Percentiles rank a stretch among this genome's conserved stretches.
phyloP scores from a whole-genome alignment of 2,888 invertebrate genomes.

The Lasioglossum malachurum region DNA sequence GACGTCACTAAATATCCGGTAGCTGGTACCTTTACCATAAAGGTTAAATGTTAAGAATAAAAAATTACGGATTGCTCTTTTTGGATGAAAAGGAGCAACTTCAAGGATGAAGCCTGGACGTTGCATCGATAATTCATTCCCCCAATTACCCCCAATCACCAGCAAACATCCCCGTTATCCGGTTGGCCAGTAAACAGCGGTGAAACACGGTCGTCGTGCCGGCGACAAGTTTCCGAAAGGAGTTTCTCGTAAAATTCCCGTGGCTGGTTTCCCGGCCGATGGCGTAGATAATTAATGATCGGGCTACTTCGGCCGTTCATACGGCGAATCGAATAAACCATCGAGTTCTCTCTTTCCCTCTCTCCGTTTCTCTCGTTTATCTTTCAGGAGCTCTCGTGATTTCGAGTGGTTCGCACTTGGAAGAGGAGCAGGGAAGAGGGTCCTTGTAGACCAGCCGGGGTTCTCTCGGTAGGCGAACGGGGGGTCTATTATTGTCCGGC shows the following conservation, averaged over 20 bases:
- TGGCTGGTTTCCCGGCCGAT: neutral
- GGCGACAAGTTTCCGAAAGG: conserved; percentile 8
- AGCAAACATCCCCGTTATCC: neutral
- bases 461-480: conserved; percentile 45
- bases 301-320: conserved; percentile 21
- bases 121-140: conserved; percentile 4
- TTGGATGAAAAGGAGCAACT: neutral
- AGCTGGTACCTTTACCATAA: no score
- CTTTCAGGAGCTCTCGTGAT: conserved; percentile 58
- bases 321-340: conserved; percentile 41
- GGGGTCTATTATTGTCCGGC: conserved; percentile 78
- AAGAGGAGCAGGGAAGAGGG: conserved; percentile 38
- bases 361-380: neutral
- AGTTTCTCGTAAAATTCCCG: neutral
- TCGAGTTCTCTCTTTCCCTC: neutral
- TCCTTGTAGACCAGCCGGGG: conserved; percentile 49
- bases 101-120: neutral
- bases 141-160: conserved; percentile 12
- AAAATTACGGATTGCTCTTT: no score
- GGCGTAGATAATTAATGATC: conserved; percentile 46
- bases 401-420: conserved; percentile 62
- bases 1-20: no score
- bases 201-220: neutral
- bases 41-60: no score
- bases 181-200: neutral